Conservation (phyloP, 2,797 vertebrate species). For the Pristis pectinata region DNA sequence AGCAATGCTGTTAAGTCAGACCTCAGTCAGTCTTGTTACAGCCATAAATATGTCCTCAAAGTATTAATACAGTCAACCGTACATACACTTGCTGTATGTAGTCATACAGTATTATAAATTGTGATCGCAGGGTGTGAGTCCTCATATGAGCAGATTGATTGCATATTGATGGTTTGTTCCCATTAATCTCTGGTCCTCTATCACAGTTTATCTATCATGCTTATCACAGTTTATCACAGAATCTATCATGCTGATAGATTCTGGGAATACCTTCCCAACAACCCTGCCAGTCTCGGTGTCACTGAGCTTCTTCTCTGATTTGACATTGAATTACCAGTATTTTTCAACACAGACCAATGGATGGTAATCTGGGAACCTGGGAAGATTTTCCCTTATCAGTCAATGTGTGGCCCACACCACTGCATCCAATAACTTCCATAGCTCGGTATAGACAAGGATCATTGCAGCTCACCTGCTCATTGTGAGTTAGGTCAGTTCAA, state of each 20-base stretch:
- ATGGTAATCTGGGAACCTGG: not conserved
- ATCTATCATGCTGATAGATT: not conserved
- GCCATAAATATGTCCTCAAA: not conserved
- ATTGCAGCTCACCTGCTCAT: not conserved
- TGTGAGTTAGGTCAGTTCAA: not conserved
- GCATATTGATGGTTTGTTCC: not conserved
- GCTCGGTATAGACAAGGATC: not conserved
- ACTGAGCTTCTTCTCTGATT: not conserved
- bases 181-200: not conserved
- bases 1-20: not conserved
- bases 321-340: not conserved
- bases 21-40: not conserved
- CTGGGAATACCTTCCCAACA: not conserved
- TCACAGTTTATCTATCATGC: not conserved
- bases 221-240: too few species aligned
- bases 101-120: not conserved
- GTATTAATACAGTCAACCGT: too few species aligned
- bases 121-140: not conserved
- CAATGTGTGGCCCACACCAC: not conserved
- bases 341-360: not conserved
- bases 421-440: not conserved
- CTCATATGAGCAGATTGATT: not conserved
- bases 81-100: not conserved
- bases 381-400: not conserved
- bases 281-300: not conserved